These are phyloP conservation scores for Aphrophora alni DNA, from an alignment of 2,888 invertebrate species.

Conservation along the genomic window DNA sequence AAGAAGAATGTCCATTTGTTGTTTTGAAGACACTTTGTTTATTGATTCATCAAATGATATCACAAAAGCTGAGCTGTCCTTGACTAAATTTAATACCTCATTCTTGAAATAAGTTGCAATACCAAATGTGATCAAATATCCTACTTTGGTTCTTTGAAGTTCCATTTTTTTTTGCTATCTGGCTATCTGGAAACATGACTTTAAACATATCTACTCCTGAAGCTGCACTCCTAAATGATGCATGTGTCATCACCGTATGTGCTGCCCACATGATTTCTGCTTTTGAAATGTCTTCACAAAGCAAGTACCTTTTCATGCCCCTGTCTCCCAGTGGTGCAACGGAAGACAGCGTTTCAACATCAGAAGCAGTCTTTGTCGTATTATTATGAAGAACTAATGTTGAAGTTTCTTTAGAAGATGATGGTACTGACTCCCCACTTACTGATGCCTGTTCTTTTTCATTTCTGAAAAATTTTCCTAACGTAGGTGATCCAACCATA, in stretches of 20 bases:
- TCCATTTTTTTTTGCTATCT: constrained; percentile 11
- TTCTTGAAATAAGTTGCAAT: not conserved
- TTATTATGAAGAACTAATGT: too few relatives aligned
- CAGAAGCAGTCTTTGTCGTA: too few relatives aligned
- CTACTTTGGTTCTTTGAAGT: constrained; percentile 18
- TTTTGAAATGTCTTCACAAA: not conserved
- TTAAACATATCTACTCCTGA: not conserved
- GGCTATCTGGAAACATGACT: constrained; percentile 6
- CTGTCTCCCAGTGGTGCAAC: not conserved
- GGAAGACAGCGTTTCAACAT: too few relatives aligned
- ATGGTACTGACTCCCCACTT: too few relatives aligned
- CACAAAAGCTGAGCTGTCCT: not conserved
- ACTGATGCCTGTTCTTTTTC: too few relatives aligned
- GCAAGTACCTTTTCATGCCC: not conserved
- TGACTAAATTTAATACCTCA: not conserved
- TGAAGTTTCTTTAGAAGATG: too few relatives aligned
- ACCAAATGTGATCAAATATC: not conserved
- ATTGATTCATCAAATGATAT: constrained; percentile 15
- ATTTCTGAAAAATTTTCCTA: too few relatives aligned
- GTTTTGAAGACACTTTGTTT: not conserved
- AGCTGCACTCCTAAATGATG: constrained; percentile 11
- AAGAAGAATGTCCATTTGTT: too few relatives aligned
- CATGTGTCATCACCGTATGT: not conserved
- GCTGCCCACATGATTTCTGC: constrained; percentile 9
- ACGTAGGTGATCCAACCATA: too few relatives aligned